Percentiles rank a stretch among this genome's conserved stretches.
Evolutionary conservation across 2,113 vertebrate species (phyloP).

Genomic region (Pica pica): DNA sequence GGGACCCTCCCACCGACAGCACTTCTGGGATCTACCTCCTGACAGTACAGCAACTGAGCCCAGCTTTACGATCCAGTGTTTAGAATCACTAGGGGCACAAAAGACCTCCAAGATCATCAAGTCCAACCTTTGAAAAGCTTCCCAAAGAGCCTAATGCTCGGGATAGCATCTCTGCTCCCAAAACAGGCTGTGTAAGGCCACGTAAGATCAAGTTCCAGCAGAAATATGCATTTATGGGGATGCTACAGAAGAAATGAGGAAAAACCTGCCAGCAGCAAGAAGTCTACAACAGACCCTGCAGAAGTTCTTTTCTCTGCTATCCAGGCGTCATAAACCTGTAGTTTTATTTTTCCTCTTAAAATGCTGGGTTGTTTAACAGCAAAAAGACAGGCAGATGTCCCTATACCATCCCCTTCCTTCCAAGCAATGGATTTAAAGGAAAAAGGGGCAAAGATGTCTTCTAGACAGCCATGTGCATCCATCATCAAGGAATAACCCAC

Average conservation of each 20-base stretch:
- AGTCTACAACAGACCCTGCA: not conserved
- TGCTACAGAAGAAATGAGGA: not conserved
- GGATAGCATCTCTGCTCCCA: not conserved
- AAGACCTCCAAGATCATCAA: not conserved
- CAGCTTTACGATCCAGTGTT: not conserved
- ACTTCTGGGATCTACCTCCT: not conserved
- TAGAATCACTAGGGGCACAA: not conserved
- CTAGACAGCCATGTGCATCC: not conserved
- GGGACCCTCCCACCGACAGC: rapidly evolving
- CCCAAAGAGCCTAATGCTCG: not conserved
- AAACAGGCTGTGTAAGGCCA: not conserved
- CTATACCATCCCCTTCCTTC: not conserved
- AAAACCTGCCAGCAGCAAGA: not conserved
- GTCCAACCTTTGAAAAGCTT: not conserved
- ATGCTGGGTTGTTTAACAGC: not conserved
- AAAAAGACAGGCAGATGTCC: not conserved
- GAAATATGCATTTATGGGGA: not conserved
- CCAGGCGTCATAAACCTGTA: not conserved
- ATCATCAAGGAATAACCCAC: not conserved
- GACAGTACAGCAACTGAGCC: not conserved
- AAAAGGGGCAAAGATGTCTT: not conserved
- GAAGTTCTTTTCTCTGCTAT: not conserved
- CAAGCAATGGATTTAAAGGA: not conserved
- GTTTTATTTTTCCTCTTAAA: not conserved
- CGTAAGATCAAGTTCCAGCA: not conserved